Conservation (phyloP, 2,888 invertebrate genomes). For the Glomeris marginata region DNA sequence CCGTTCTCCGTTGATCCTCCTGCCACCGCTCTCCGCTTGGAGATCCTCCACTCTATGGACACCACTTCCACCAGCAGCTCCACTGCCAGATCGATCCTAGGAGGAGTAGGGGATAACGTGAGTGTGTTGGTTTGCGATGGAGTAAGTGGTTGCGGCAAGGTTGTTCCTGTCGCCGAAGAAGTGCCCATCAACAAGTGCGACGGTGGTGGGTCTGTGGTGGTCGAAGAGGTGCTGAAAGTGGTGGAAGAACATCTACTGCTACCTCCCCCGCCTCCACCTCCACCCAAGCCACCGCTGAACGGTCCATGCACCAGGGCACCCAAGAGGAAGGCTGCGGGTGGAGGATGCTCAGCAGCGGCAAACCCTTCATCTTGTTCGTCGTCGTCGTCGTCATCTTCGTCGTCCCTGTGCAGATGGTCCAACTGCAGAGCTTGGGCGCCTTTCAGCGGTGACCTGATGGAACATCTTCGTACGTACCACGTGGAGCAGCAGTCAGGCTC, state of each 20-base stretch:
- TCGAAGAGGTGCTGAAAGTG: not conserved
- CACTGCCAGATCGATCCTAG: no score
- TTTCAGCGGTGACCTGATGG: slow-evolving; percentile 19
- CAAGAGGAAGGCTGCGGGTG: no score
- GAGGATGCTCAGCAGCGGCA: not conserved
- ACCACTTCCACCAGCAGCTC: no score
- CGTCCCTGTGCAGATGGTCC: slow-evolving; percentile 25
- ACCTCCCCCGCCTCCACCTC: not conserved
- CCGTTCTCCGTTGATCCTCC: no score
- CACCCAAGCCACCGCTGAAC: not conserved
- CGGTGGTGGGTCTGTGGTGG: not conserved
- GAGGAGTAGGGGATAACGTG: no score
- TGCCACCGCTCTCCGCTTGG: no score
- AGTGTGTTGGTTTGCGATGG: not conserved
- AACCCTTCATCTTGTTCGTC: slow-evolving; percentile 1
- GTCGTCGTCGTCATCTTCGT: not conserved
- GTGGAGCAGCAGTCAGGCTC: slow-evolving; percentile 64
- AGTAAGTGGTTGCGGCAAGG: not conserved
- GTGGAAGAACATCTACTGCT: not conserved
- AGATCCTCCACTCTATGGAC: no score
- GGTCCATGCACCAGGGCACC: not conserved
- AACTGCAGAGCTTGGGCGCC: slow-evolving; percentile 24
- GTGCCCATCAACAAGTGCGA: not conserved
- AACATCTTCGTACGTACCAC: slow-evolving; percentile 50
- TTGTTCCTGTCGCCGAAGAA: not conserved